These are phyloP conservation scores for Sitta europaea DNA, from an alignment of 2,113 vertebrate genomes.

Conservation along the genomic window DNA sequence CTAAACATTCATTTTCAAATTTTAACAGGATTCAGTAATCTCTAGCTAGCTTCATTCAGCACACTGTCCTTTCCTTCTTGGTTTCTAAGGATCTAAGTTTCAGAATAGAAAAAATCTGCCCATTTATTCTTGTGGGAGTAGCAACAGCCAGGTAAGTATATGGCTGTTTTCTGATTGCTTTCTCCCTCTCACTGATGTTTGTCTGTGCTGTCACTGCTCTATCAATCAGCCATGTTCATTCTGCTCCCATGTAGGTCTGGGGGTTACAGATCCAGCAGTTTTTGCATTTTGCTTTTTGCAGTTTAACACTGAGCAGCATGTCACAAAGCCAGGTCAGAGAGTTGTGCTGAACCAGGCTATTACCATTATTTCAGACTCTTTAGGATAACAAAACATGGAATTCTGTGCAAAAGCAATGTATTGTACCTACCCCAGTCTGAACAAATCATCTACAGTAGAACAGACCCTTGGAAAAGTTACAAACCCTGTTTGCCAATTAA, in stretches of 20 bases:
- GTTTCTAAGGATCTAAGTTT: neutral
- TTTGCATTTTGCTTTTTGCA: constrained; percentile 57
- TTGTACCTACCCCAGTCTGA: neutral
- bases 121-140: constrained; percentile 52
- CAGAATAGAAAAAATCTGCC: neutral
- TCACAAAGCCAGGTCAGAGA: neutral
- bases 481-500: neutral
- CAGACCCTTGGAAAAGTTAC: neutral
- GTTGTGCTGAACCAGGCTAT: neutral
- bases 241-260: constrained; percentile 47
- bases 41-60: neutral
- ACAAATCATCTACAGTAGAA: neutral
- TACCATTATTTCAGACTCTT: neutral
- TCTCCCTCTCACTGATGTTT: constrained; percentile 55
- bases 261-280: constrained; percentile 43
- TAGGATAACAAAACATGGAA: neutral
- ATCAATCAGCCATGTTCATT: constrained; percentile 55
- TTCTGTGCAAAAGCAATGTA: neutral
- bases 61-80: neutral
- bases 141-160: constrained; percentile 63
- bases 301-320: constrained; percentile 15
- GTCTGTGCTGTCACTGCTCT: constrained; percentile 67
- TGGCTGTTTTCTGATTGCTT: constrained; percentile 56
- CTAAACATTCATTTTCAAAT: neutral
- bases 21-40: neutral